These are phyloP conservation scores for Ferdinandea cuprea DNA, from an alignment of 2,888 invertebrate species.

Conservation along the genomic window DNA sequence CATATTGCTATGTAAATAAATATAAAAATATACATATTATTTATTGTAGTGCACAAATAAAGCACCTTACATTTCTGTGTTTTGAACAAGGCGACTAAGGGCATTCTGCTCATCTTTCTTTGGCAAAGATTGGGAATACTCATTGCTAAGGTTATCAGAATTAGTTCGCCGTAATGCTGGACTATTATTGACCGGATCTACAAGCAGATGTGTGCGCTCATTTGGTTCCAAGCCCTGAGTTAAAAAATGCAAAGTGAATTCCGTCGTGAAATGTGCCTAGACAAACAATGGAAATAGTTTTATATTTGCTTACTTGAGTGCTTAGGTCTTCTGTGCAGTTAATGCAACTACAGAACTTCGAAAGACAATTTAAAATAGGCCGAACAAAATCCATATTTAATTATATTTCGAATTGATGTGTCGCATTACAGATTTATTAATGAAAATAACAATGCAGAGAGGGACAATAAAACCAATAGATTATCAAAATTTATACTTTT, in stretches of 20 bases:
- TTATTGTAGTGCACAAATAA: constrained; percentile 10
- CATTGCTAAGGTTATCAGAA: constrained; percentile 87
- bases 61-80: constrained; percentile 91
- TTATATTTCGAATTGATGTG: constrained; percentile 38
- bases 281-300: neutral
- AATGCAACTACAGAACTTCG: constrained; percentile 81
- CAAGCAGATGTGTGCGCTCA: constrained; percentile 91
- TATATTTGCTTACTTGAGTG: constrained; percentile 77
- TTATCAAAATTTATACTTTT: constrained; percentile 63
- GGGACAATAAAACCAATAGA: constrained; percentile 62
- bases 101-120: constrained; percentile 96
- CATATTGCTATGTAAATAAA: constrained; percentile 88
- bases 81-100: constrained; percentile 93
- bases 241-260: neutral
- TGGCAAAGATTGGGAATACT: constrained; percentile 86
- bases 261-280: neutral
- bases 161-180: constrained; percentile 89
- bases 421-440: constrained; percentile 61
- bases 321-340: constrained; percentile 81
- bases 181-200: constrained; percentile 90
- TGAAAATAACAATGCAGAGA: constrained; percentile 53
- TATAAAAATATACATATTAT: neutral
- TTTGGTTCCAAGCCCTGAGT: constrained; percentile 84
- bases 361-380: constrained; percentile 79
- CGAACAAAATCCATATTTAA: constrained; percentile 80